Percentiles rank a stretch among this genome's conserved stretches.
These are phyloP conservation scores for Automeris io DNA, from an alignment of 2,888 invertebrate species.

Conservation along the genomic window DNA sequence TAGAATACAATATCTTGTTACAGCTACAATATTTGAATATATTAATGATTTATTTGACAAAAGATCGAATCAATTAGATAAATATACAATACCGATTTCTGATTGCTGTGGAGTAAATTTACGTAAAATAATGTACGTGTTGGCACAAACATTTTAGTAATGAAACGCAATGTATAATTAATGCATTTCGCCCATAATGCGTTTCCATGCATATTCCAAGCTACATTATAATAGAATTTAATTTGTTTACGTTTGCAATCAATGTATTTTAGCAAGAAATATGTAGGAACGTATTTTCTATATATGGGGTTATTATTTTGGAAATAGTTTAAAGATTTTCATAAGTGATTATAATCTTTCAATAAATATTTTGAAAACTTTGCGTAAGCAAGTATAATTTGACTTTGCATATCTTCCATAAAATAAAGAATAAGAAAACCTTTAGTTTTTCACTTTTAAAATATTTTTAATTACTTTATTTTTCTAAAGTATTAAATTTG, in stretches of 20 bases:
- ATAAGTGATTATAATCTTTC: not conserved
- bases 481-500: slow-evolving; percentile 6
- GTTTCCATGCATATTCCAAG: slow-evolving; percentile 5
- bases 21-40: no score
- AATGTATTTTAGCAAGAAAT: not conserved
- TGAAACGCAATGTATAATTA: not conserved
- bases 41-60: no score
- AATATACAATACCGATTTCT: not conserved
- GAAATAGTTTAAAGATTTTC: no score
- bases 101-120: not conserved
- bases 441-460: no score
- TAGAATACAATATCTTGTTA: no score
- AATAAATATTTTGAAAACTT: not conserved
- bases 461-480: not conserved
- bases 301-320: no score
- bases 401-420: no score
- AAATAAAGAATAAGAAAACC: no score
- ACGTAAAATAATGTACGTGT: not conserved
- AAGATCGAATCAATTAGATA: no score
- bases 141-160: not conserved
- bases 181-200: not conserved
- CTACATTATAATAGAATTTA: not conserved
- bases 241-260: not conserved
- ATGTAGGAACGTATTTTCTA: no score
- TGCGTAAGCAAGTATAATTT: no score